A percentile compares a stretch with the other conserved stretches of the same genome.
These are phyloP conservation scores for Sceloporus tristichus DNA, from an alignment of 2,113 vertebrate species.

Conservation along the genomic window DNA sequence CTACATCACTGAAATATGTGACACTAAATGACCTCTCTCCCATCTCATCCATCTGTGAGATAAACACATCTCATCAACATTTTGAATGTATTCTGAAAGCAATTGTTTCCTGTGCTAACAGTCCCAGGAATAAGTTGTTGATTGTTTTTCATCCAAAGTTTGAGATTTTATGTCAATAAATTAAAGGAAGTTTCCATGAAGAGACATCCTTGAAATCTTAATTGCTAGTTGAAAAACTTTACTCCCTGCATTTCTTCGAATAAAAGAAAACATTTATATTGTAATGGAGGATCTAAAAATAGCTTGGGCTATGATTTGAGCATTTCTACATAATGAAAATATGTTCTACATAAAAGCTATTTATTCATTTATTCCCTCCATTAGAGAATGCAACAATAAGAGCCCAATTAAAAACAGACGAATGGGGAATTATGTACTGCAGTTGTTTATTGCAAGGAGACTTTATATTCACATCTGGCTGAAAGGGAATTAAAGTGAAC, in stretches of 20 bases:
- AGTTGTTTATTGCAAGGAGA: constrained; percentile 62
- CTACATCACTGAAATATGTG: background rate
- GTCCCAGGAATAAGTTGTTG: background rate
- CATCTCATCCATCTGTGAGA: background rate
- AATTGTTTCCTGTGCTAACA: background rate
- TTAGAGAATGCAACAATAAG: constrained; percentile 52
- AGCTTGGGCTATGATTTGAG: constrained; percentile 54
- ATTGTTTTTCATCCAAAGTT: background rate
- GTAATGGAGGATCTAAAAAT: constrained; percentile 61
- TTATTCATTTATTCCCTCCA: constrained; percentile 62
- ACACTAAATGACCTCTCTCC: background rate
- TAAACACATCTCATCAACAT: background rate
- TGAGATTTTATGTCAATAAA: constrained; percentile 6
- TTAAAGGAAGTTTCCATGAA: background rate
- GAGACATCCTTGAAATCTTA: constrained; percentile 23
- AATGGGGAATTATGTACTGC: constrained; percentile 61
- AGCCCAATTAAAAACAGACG: constrained; percentile 69
- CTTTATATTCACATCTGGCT: constrained; percentile 25
- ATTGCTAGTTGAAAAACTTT: constrained; percentile 44
- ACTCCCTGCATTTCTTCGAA: constrained; percentile 53
- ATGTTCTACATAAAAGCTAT: constrained; percentile 52
- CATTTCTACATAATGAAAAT: constrained; percentile 54
- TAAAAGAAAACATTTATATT: constrained; percentile 59
- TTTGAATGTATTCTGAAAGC: background rate
- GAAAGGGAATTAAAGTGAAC: constrained; percentile 19